Base-by-base conservation (phyloP, 64 coral and sea anemone genomes). In the Montipora capricornis region DNA sequence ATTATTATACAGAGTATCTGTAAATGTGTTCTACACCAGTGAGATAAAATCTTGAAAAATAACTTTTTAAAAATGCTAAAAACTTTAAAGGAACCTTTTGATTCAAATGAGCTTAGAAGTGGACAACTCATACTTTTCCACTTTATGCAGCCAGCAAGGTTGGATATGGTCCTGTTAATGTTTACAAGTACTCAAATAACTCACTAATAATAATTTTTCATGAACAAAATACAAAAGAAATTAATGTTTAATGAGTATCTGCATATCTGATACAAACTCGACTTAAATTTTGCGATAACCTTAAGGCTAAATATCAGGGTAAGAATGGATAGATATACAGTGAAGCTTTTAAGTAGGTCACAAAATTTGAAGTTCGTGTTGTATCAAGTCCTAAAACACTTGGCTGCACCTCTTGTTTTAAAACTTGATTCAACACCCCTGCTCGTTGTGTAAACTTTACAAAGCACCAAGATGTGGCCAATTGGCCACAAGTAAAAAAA, bases 211-310 rank as follows among this genome's bases (percentile, higher is more conserved):
- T 71, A 71, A 71, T 71, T 20, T 15, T 71, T 71, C 68, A 71
- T 71, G 68, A 71, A 71, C 13, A 71, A 71, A 71, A 71, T 71
- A 71, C 68, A 71, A 71, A 71, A 71, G 68, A 71, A 71, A 71
- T 71, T 71, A 71, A 71, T 71, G 20, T 71, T 71, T 71, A 71
- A 71, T 64, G 60, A 14, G 10, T 64, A 3, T 64, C 60, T 15
- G 60, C 13, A 64, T 64, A 64, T 64, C 60, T 64, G 60, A 64
- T 71, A 71, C 68, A 71, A 71, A 71, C 68, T 71, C 17, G 19
- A 71, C 68, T 29, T 24, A 71, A 71, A 71, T 71, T 71, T 71
- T 71, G 5, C 20, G 5, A 55, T 55, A 64, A 64, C 68, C 68
- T 71, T 10, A 71, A 22, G 68, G 68, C 68, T 71, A 71, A 71